These are phyloP conservation scores for Macquaria australasica DNA, from an alignment of 2,113 vertebrate genomes.

Conservation along the genomic window DNA sequence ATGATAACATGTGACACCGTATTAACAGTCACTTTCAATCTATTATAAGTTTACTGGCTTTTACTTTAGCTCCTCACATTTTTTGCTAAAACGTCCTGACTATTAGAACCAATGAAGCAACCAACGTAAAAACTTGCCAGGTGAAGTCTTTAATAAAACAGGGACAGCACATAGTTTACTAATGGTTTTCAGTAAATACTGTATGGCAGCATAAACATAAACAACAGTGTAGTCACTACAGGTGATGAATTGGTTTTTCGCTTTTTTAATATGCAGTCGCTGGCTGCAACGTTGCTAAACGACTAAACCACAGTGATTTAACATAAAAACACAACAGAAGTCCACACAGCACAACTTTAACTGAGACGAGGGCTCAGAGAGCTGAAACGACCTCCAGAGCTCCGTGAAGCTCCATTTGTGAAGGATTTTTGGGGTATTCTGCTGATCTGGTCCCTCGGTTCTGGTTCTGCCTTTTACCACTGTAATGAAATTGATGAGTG, in stretches of 20 bases:
- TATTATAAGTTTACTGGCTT: not conserved
- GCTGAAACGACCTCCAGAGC: conserved; percentile 23
- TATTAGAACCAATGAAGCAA: not conserved
- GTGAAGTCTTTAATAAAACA: not conserved
- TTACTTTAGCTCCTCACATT: no score
- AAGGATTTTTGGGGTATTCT: conserved; percentile 38
- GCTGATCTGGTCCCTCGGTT: conserved; percentile 60
- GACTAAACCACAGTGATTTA: conserved; percentile 7
- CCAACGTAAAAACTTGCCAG: not conserved
- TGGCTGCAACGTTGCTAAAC: conserved; percentile 45
- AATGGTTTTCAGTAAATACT: conserved; percentile 1
- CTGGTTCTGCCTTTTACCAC: conserved; percentile 9
- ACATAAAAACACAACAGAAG: conserved; percentile 29
- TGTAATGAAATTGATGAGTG: conserved; percentile 48
- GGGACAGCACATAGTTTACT: no score
- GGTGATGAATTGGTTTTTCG: not conserved
- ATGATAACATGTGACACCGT: not conserved
- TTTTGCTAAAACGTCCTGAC: not conserved
- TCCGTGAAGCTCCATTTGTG: not conserved
- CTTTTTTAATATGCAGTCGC: conserved; percentile 33
- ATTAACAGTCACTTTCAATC: not conserved
- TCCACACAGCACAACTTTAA: conserved; percentile 16
- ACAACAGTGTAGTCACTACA: not conserved
- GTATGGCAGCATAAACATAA: not conserved
- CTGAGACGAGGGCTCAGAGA: conserved; percentile 26